Percentiles rank a stretch among this genome's conserved stretches.
These are phyloP conservation scores for Mamestra brassicae DNA, from an alignment of 2,888 invertebrate genomes.

Conservation along the genomic window DNA sequence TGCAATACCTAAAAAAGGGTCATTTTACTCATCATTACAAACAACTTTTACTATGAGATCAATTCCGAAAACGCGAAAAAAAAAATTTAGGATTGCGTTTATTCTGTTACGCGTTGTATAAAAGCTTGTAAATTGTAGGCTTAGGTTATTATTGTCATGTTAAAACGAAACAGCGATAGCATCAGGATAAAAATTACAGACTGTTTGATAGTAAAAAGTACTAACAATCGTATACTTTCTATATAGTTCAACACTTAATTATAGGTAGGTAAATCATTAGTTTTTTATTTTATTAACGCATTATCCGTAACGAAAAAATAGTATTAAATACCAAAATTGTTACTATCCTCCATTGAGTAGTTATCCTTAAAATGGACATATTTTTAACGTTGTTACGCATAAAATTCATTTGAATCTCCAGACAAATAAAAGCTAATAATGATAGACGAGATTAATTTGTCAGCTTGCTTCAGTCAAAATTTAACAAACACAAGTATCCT, in stretches of 20 bases:
- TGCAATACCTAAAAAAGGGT: too few relatives aligned
- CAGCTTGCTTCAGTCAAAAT: not conserved
- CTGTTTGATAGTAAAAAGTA: too few relatives aligned
- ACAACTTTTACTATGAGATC: too few relatives aligned
- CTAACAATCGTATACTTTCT: too few relatives aligned
- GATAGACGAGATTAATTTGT: constrained; percentile 26
- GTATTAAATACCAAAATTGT: not conserved
- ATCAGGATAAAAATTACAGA: not conserved
- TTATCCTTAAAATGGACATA: not conserved
- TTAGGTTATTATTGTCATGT: not conserved
- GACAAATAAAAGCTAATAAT: not conserved
- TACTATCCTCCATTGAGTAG: not conserved
- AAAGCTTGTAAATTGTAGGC: too few relatives aligned
- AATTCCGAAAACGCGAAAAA: too few relatives aligned
- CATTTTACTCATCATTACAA: too few relatives aligned
- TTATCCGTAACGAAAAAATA: not conserved
- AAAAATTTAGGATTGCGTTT: too few relatives aligned
- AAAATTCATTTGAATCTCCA: not conserved
- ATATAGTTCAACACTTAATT: too few relatives aligned
- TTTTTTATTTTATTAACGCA: not conserved
- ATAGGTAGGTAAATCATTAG: too few relatives aligned
- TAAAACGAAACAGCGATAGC: not conserved
- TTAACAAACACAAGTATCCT: not conserved
- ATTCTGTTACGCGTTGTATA: too few relatives aligned
- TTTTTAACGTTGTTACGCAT: not conserved